Conservation (phyloP, 2,888 invertebrate genomes). For the Drosophila borborema region DNA sequence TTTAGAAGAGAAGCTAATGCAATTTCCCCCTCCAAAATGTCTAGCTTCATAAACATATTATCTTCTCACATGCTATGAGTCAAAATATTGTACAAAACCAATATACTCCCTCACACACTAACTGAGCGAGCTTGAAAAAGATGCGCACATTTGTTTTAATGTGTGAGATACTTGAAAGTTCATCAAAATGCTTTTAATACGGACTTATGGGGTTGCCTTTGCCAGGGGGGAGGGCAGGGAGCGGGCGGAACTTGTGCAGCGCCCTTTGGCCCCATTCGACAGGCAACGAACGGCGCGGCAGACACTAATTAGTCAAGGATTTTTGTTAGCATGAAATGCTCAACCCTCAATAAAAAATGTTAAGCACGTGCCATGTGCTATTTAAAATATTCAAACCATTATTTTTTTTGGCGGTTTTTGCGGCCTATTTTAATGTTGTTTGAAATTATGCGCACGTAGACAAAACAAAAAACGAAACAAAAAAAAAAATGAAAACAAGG, state of each 20-base stretch:
- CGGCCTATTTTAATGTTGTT: slow-evolving; percentile 24
- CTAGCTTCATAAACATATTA: too few species aligned
- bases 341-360: slow-evolving; percentile 34
- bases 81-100: background rate
- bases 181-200: slow-evolving; percentile 43
- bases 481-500: background rate
- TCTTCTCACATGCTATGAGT: too few species aligned
- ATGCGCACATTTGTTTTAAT: slow-evolving; percentile 43
- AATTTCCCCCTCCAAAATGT: too few species aligned
- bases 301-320: slow-evolving; percentile 72
- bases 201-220: slow-evolving; percentile 20
- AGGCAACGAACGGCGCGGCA: slow-evolving; percentile 10
- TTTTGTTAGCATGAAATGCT: slow-evolving; percentile 35
- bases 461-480: slow-evolving; percentile 11
- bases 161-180: slow-evolving; percentile 58
- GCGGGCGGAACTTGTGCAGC: slow-evolving; percentile 8
- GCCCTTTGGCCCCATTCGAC: slow-evolving; percentile 1
- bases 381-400: slow-evolving; percentile 59
- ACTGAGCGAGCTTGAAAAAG: slow-evolving; percentile 1
- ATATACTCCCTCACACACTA: background rate
- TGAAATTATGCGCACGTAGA: slow-evolving; percentile 63
- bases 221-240: background rate
- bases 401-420: slow-evolving; percentile 3
- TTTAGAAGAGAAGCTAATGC: too few species aligned
- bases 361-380: slow-evolving; percentile 56